Evolutionary conservation across 2,888 invertebrate genomes (phyloP).

Genomic region (Agriopis leucophaearia): DNA sequence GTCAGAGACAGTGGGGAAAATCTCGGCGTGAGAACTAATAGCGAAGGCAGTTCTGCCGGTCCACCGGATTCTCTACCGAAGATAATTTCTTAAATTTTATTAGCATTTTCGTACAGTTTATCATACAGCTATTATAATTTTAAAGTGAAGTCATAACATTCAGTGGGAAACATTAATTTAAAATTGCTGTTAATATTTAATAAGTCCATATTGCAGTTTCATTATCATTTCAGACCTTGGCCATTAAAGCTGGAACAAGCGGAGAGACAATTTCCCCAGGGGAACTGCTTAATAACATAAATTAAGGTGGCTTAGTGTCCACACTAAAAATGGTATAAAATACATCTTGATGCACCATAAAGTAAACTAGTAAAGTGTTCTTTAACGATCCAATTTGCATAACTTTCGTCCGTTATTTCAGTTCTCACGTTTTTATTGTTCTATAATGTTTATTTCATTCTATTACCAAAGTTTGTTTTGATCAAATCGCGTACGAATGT

Average conservation of each 20-base stretch:
- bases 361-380: slow-evolving; percentile 55
- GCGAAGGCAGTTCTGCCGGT: slow-evolving; percentile 33
- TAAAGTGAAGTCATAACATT: slow-evolving; percentile 19
- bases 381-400: slow-evolving; percentile 62
- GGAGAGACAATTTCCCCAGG: slow-evolving; percentile 34
- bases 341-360: slow-evolving; percentile 54
- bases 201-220: slow-evolving; percentile 25
- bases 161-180: slow-evolving; percentile 27
- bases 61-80: slow-evolving; percentile 34
- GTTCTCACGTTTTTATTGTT: slow-evolving; percentile 60
- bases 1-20: slow-evolving; percentile 23
- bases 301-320: slow-evolving; percentile 35
- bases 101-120: slow-evolving; percentile 25
- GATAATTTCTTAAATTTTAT: slow-evolving; percentile 45
- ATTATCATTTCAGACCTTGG: slow-evolving; percentile 16
- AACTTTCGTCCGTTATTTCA: slow-evolving; percentile 49
- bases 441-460: slow-evolving; percentile 44
- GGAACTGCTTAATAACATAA: slow-evolving; percentile 36
- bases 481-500: slow-evolving; percentile 26
- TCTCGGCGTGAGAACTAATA: slow-evolving; percentile 37
- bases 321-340: slow-evolving; percentile 52
- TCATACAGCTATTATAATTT: slow-evolving; percentile 28
- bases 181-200: slow-evolving; percentile 22
- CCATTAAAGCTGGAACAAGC: slow-evolving; percentile 22
- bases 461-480: slow-evolving; percentile 39